phyloP scores from a whole-genome alignment of 2,888 invertebrate genomes.

The Lasioglossum morio region DNA sequence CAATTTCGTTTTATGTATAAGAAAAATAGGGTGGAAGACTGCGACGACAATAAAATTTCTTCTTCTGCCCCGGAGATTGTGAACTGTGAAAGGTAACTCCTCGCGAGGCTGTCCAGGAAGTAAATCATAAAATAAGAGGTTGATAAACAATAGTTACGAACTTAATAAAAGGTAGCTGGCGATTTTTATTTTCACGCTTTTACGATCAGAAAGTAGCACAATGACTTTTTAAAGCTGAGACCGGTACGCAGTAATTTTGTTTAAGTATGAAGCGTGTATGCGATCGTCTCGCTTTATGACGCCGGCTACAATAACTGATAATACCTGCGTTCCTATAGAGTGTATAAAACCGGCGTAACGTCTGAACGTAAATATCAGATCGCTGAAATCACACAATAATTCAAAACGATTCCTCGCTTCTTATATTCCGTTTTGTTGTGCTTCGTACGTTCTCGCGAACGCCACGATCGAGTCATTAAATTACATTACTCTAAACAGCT shows the following conservation, averaged over 20 bases:
- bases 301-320: background rate
- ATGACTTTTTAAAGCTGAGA: background rate
- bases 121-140: background rate
- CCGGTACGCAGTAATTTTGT: background rate
- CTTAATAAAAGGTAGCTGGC: background rate
- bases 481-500: too few relatives aligned
- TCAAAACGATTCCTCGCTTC: background rate
- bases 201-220: background rate
- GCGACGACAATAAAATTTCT: background rate
- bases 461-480: background rate
- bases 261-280: background rate
- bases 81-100: background rate
- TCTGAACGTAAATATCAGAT: background rate
- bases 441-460: background rate
- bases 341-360: background rate
- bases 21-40: background rate
- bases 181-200: background rate
- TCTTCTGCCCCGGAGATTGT: background rate
- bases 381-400: background rate
- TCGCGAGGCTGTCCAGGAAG: background rate
- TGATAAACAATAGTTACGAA: constrained; percentile 2
- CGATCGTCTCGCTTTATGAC: background rate
- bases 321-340: background rate
- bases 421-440: background rate
- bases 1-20: background rate